Evolutionary conservation across 1,140 invertebrate species (phyloP).

Genomic region (Brachionus plicatilis): DNA sequence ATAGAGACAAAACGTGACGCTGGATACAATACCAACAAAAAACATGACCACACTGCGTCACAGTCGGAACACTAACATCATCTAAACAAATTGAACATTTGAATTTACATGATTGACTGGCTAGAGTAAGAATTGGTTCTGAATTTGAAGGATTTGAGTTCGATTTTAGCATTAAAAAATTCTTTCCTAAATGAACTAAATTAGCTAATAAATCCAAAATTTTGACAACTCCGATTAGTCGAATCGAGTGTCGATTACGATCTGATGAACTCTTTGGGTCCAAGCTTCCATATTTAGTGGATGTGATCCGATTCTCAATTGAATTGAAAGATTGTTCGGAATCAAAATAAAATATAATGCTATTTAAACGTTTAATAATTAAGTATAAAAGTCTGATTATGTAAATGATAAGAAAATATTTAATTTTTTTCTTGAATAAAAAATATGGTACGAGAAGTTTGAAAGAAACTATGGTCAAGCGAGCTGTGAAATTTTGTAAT

Average conservation of each 20-base stretch:
- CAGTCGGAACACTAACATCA: neutral
- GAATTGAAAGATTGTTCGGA: neutral
- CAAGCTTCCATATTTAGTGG: neutral
- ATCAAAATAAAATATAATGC: neutral
- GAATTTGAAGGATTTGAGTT: neutral
- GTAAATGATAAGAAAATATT: neutral
- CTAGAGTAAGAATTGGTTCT: neutral
- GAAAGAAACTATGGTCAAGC: neutral
- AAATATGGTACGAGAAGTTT: constrained; percentile 6
- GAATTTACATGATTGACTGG: neutral
- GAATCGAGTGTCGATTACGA: neutral
- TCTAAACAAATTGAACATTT: constrained; percentile 34
- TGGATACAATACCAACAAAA: constrained; percentile 39
- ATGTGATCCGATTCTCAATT: neutral
- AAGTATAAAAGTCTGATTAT: neutral
- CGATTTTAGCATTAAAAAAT: neutral
- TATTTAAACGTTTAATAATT: constrained; percentile 1
- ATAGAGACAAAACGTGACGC: neutral
- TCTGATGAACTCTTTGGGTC: neutral
- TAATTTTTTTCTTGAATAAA: neutral
- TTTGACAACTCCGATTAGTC: constrained; percentile 4
- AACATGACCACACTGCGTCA: constrained; percentile 19
- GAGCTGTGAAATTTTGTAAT: neutral
- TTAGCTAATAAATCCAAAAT: neutral
- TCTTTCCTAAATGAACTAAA: constrained; percentile 2